These are phyloP conservation scores for Caenorhabditis sp. DNA, from an alignment of 2,888 invertebrate species.

Conservation along the genomic window DNA sequence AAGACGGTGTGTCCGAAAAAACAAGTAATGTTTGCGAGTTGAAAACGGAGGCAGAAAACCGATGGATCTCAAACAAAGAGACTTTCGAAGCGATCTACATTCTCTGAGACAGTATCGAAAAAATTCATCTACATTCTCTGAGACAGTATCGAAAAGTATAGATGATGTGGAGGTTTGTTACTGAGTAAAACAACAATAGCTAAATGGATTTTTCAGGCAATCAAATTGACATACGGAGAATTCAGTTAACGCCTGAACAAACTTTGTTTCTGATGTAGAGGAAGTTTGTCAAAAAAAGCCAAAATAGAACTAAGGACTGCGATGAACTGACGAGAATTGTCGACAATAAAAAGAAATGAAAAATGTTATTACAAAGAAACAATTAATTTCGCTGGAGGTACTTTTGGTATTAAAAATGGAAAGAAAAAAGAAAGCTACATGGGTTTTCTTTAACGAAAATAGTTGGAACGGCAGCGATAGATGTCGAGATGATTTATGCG, in stretches of 20 bases:
- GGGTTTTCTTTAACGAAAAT: not conserved
- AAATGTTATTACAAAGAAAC: not conserved
- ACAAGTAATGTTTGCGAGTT: conserved; percentile 3
- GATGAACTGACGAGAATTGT: not conserved
- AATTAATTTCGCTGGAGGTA: not conserved
- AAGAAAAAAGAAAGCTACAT: not conserved
- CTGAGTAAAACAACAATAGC: too few species aligned
- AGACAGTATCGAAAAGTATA: not conserved
- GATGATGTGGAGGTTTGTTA: not conserved
- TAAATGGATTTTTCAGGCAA: too few species aligned
- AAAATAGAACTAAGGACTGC: not conserved
- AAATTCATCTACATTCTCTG: not conserved
- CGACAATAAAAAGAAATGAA: not conserved
- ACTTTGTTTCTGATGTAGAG: not conserved
- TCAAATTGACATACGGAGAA: not conserved
- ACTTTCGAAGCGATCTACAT: not conserved
- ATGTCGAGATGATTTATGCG: conserved; percentile 8
- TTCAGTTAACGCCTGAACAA: not conserved
- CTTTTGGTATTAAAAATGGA: not conserved
- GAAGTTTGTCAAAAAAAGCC: not conserved
- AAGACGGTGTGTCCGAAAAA: conserved; percentile 13
- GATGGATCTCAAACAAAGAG: not conserved
- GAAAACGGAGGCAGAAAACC: not conserved
- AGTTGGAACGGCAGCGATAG: not conserved
- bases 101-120: not conserved